These are phyloP conservation scores for Gisinianus flammeolus DNA, from an alignment of 2,888 invertebrate species.

Conservation along the genomic window DNA sequence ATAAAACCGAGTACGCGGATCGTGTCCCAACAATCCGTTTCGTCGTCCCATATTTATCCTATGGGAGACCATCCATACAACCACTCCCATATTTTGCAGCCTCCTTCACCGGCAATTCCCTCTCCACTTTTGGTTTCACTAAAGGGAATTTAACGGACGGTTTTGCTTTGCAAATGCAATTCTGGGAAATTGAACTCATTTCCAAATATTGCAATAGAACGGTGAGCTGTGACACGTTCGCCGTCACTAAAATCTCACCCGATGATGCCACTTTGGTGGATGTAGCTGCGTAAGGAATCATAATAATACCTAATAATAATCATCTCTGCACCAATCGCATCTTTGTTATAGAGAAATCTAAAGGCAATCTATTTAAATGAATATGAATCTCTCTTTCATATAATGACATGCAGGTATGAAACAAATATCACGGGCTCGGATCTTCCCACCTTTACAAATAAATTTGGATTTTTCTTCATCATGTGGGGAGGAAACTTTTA, in stretches of 20 bases:
- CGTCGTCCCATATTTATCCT: constrained; percentile 7
- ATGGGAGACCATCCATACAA: background rate
- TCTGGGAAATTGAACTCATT: background rate
- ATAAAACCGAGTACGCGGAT: background rate
- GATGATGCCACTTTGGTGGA: background rate
- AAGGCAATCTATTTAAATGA: no score
- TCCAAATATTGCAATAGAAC: background rate
- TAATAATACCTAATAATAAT: no score
- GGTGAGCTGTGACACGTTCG: background rate
- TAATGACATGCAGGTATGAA: no score
- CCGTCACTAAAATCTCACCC: background rate
- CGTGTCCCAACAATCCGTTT: background rate
- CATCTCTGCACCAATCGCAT: no score
- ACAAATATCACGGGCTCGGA: background rate
- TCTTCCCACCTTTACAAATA: background rate
- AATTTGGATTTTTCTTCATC: constrained; percentile 26
- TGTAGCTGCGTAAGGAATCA: no score
- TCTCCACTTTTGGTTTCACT: constrained; percentile 27
- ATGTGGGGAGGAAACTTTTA: constrained; percentile 30
- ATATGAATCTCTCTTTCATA: no score
- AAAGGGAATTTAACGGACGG: constrained; percentile 23
- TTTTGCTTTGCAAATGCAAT: constrained; percentile 9
- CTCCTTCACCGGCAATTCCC: constrained; percentile 23
- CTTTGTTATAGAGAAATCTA: no score
- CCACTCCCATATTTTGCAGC: constrained; percentile 26